Conservation (phyloP, 1,140 invertebrate species). For the Goniozus legneri region DNA sequence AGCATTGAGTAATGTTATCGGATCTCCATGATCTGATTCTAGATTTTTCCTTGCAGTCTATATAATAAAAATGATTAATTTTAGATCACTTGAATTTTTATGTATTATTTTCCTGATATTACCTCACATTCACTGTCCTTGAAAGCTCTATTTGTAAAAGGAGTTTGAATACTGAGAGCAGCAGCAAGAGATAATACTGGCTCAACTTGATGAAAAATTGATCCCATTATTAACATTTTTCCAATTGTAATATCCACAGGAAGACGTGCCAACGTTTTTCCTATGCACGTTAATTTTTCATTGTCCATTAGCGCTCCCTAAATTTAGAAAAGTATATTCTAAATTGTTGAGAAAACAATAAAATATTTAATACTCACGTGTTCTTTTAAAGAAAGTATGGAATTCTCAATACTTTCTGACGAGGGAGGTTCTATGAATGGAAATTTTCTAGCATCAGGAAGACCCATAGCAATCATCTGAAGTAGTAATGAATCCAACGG, state of each 20-base stretch:
- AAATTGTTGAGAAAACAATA: constrained; percentile 19
- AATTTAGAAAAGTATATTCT: constrained; percentile 22
- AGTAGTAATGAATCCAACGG: constrained; percentile 89
- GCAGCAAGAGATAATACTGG: constrained; percentile 89
- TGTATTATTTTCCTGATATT: constrained; percentile 18
- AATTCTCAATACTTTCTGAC: constrained; percentile 78
- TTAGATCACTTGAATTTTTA: constrained; percentile 2
- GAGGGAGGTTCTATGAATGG: constrained; percentile 93
- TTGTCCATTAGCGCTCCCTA: constrained; percentile 79
- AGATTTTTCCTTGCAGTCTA: constrained; percentile 75
- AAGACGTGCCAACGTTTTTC: constrained; percentile 80
- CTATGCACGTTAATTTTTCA: constrained; percentile 86
- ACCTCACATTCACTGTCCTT: constrained; percentile 79
- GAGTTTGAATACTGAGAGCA: constrained; percentile 88
- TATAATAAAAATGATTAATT: constrained; percentile 8
- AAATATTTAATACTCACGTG: constrained; percentile 61
- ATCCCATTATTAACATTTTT: constrained; percentile 94
- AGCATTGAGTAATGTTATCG: constrained; percentile 84
- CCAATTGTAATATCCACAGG: constrained; percentile 95
- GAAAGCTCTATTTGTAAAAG: constrained; percentile 87
- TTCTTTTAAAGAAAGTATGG: constrained; percentile 82
- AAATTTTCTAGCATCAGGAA: constrained; percentile 87
- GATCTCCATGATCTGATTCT: constrained; percentile 93
- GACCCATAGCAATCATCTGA: constrained; percentile 92
- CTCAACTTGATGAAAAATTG: constrained; percentile 86